Conservation (phyloP, 2,797 vertebrate species). For the Myotis pilosus region DNA sequence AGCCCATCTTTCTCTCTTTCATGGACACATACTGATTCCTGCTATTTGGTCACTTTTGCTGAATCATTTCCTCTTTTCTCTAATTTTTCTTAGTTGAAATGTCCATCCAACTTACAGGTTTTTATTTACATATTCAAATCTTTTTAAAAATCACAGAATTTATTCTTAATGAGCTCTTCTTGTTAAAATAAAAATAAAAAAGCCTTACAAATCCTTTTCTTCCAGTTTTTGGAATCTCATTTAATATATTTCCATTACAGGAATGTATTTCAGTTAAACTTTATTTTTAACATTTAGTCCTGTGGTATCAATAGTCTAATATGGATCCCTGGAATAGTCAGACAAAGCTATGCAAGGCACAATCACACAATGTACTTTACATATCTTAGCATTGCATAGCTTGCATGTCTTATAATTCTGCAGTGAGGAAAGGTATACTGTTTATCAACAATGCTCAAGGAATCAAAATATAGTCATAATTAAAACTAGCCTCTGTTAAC, state of each 20-base stretch:
- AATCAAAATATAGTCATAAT: constrained; percentile 39
- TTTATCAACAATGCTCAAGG: background rate
- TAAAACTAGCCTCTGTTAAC: background rate
- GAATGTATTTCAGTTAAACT: background rate
- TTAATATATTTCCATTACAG: background rate
- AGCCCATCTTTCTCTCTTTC: constrained; percentile 11
- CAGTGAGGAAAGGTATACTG: background rate
- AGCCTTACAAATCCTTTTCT: background rate
- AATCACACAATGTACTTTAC: background rate
- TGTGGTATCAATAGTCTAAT: background rate
- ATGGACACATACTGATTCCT: background rate
- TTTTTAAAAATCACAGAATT: background rate
- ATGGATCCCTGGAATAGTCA: background rate
- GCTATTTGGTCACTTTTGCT: constrained; percentile 32
- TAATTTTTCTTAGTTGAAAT: background rate
- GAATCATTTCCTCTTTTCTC: background rate
- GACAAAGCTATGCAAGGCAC: background rate
- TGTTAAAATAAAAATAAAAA: background rate
- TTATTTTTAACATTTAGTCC: background rate
- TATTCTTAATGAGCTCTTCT: background rate
- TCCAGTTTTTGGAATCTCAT: background rate
- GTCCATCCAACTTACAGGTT: background rate
- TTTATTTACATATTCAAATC: background rate
- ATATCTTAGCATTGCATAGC: background rate
- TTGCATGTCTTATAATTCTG: background rate